phyloP scores from a whole-genome alignment of 2,113 vertebrate species.

The Nanger granti region DNA sequence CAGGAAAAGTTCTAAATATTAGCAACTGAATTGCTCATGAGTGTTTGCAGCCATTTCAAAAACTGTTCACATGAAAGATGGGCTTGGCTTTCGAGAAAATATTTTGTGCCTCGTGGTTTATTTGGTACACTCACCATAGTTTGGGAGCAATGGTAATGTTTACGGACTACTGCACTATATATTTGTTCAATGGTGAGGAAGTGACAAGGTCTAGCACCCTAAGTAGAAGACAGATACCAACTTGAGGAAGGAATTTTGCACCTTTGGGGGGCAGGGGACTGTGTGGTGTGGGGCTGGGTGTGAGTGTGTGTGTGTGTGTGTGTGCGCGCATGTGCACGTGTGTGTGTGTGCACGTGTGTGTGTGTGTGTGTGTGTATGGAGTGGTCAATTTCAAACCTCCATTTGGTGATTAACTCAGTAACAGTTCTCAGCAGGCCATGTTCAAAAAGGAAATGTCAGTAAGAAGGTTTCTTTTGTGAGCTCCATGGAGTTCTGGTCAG shows the following conservation, averaged over 20 bases:
- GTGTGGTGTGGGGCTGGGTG: neutral
- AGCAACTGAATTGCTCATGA: neutral
- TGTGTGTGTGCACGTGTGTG: rapidly evolving
- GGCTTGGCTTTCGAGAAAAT: neutral
- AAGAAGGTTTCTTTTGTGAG: neutral
- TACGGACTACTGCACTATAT: neutral
- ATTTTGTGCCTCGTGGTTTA: slow-evolving; percentile 24
- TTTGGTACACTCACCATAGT: neutral
- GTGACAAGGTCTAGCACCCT: neutral
- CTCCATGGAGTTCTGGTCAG: neutral
- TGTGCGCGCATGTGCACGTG: too few relatives aligned
- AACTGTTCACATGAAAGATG: neutral
- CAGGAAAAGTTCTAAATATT: neutral
- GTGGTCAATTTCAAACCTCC: neutral
- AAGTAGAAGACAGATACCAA: neutral
- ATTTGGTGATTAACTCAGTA: neutral
- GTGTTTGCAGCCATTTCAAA: neutral
- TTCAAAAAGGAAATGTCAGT: neutral
- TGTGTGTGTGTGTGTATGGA: neutral
- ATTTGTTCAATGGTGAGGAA: neutral
- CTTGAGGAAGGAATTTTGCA: neutral
- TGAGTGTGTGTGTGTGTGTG: too few relatives aligned
- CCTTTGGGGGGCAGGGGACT: neutral
- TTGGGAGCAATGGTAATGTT: neutral
- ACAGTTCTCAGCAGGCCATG: neutral